Percentiles rank a stretch among this genome's conserved stretches.
phyloP scores from a whole-genome alignment of 1,140 invertebrate genomes.

The Brachionus paranguensis region DNA sequence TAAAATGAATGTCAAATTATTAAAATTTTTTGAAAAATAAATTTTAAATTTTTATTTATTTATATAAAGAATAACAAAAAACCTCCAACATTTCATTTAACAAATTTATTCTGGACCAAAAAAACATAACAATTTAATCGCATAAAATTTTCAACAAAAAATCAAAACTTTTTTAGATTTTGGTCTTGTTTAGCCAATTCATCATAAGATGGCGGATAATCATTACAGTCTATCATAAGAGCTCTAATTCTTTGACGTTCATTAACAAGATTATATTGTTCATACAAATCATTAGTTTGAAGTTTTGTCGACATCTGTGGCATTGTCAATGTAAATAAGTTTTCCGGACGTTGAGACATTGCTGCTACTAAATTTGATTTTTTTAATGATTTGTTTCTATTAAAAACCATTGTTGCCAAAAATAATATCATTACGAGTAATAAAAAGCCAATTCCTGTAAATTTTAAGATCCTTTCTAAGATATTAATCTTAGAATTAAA shows the following conservation, averaged over 20 bases:
- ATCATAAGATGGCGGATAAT: not conserved
- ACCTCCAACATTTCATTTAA: too few relatives aligned
- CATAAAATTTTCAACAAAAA: not conserved
- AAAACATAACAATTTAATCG: not conserved
- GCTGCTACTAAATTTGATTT: not conserved
- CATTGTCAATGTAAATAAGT: not conserved
- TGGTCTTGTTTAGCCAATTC: not conserved
- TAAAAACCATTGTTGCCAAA: not conserved
- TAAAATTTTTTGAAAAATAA: too few relatives aligned
- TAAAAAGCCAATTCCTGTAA: not conserved
- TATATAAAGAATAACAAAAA: too few relatives aligned
- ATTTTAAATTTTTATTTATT: too few relatives aligned
- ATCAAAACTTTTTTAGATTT: not conserved
- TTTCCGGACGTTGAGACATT: not conserved
- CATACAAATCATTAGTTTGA: not conserved
- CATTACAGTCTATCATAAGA: not conserved
- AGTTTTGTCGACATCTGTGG: not conserved
- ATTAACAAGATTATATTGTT: not conserved
- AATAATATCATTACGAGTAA: not conserved
- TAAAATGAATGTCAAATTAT: too few relatives aligned
- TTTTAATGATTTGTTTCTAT: not conserved
- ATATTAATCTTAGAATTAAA: not conserved
- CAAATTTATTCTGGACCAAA: not conserved
- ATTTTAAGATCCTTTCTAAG: not conserved
- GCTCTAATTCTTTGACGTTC: not conserved